Evolutionary conservation across 2,113 vertebrate genomes (phyloP).

Genomic region (Uria lomvia): DNA sequence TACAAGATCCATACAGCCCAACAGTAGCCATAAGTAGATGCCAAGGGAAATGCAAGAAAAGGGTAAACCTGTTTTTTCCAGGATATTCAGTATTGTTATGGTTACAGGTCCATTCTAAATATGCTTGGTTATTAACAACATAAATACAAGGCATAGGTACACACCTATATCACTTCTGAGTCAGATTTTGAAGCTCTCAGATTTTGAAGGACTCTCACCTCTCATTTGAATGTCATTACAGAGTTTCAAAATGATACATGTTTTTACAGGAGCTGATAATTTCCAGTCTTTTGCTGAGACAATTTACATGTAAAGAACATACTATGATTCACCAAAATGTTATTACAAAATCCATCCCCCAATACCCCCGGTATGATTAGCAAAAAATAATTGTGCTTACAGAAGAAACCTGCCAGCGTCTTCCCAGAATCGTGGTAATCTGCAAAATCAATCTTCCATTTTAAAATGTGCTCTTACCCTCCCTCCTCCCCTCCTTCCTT

Average conservation of each 20-base stretch:
- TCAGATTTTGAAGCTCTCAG: not conserved
- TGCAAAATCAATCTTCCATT: slow-evolving; percentile 5
- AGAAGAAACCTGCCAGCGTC: not conserved
- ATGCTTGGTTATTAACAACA: not conserved
- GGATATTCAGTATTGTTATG: not conserved
- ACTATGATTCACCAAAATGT: not conserved
- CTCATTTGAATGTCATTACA: not conserved
- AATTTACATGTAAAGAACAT: not conserved
- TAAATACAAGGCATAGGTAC: not conserved
- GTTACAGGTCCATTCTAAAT: not conserved
- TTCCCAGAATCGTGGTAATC: not conserved
- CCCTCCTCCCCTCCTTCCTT: not conserved
- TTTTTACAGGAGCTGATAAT: not conserved
- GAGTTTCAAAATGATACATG: not conserved
- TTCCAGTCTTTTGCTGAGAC: not conserved
- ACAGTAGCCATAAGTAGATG: not conserved
- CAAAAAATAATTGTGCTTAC: not conserved
- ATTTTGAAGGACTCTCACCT: not conserved
- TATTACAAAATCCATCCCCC: not conserved
- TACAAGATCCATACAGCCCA: not conserved
- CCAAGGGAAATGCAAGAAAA: not conserved
- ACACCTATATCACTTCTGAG: not conserved
- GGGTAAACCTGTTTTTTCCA: not conserved
- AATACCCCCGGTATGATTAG: not conserved
- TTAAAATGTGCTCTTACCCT: not conserved